Evolutionary conservation across 2,797 vertebrate species (phyloP).

Genomic region (Aulostomus chinensis): DNA sequence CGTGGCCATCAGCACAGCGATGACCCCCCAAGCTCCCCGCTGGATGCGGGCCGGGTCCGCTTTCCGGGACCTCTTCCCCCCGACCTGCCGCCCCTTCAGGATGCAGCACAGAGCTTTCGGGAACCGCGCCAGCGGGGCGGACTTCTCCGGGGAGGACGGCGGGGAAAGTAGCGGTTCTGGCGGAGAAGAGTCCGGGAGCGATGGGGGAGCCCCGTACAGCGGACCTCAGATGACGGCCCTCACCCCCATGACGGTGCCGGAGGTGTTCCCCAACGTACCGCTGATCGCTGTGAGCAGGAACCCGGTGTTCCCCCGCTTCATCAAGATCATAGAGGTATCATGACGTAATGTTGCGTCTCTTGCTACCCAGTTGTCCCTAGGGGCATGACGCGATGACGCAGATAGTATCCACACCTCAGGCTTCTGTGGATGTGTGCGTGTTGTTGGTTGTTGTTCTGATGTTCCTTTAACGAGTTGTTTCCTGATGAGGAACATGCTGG

Average conservation of each 20-base stretch:
- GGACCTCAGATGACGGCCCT: conserved; percentile 88
- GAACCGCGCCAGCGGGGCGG: conserved; percentile 61
- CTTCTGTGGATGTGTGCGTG: no score
- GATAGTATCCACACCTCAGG: no score
- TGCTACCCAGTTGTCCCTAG: no score
- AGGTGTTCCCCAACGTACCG: conserved; percentile 93
- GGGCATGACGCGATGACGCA: no score
- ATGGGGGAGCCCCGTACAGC: conserved; percentile 69
- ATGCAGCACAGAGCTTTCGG: conserved; percentile 64
- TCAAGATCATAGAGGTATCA: conserved; percentile 96
- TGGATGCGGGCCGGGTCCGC: conserved; percentile 54
- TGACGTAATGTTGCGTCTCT: conserved; percentile 1
- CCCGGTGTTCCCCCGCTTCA: conserved; percentile 92
- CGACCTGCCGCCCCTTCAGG: not conserved
- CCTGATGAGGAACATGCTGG: no score
- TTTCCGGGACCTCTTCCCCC: not conserved
- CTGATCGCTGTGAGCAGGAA: conserved; percentile 91
- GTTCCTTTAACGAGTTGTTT: no score
- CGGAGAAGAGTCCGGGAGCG: conserved; percentile 73
- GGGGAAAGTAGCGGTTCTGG: conserved; percentile 71
- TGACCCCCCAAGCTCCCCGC: conserved; percentile 17
- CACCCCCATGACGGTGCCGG: conserved; percentile 90
- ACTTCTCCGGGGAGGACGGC: conserved; percentile 77
- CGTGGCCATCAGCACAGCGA: conserved; percentile 5
- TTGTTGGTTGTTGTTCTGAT: no score